Conservation (phyloP, 2,888 invertebrate genomes). For the Gastracanthus pulcherrimus region DNA sequence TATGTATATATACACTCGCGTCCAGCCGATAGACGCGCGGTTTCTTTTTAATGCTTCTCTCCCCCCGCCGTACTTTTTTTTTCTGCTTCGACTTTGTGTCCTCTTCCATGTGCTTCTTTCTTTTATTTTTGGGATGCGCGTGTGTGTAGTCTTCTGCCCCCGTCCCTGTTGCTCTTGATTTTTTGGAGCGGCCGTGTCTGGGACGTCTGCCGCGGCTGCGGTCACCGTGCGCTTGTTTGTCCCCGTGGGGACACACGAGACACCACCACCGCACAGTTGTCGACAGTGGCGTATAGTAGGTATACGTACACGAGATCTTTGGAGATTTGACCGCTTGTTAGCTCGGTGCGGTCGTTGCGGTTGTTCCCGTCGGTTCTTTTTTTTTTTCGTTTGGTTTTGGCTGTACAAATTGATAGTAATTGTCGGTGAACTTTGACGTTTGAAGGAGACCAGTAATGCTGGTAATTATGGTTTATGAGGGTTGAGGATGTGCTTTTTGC, state of each 20-base stretch:
- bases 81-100: too few species aligned
- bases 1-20: neutral
- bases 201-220: neutral
- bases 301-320: too few species aligned
- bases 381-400: neutral
- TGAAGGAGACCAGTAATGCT: too few species aligned
- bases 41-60: constrained; percentile 6
- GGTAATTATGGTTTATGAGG: neutral
- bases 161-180: constrained; percentile 13
- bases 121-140: constrained; percentile 22
- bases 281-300: too few species aligned
- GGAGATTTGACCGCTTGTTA: too few species aligned
- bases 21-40: too few species aligned
- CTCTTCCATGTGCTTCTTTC: neutral
- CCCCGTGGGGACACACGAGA: neutral
- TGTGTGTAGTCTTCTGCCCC: too few species aligned
- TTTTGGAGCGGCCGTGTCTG: neutral
- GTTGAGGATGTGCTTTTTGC: neutral
- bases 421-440: neutral
- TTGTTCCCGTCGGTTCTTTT: neutral
- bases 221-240: neutral
- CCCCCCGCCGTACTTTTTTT: neutral
- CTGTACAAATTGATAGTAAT: neutral
- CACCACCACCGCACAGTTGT: too few species aligned
- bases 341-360: too few species aligned